phyloP scores from a whole-genome alignment of 2,113 vertebrate species.

The Scomber japonicus region DNA sequence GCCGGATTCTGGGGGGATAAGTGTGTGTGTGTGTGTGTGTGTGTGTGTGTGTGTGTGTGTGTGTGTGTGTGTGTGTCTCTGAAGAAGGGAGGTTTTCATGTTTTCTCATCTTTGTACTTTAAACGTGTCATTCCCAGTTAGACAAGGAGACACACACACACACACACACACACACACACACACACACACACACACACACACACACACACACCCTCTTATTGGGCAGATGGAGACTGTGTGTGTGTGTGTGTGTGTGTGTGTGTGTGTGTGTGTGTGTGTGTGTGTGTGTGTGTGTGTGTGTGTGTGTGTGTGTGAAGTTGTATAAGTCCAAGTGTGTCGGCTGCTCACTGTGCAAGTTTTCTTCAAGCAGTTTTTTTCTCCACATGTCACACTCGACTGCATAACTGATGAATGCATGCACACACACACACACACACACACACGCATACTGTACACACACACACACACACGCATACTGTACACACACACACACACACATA shows the following conservation, averaged over 20 bases:
- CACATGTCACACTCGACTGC: constrained; percentile 63
- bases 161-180: too few species aligned
- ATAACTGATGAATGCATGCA: constrained; percentile 16
- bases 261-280: too few species aligned
- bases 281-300: too few species aligned
- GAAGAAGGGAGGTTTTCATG: neutral
- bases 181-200: too few species aligned
- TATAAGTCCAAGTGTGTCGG: constrained; percentile 18
- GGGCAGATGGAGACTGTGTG: neutral
- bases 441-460: too few species aligned
- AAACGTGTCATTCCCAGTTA: constrained; percentile 3
- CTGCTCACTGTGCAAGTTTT: constrained; percentile 16
- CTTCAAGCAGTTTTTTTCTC: constrained; percentile 36
- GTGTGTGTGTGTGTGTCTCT: too few species aligned
- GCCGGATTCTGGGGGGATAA: constrained; percentile 68
- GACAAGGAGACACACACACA: constrained; percentile 1
- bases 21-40: constrained; percentile 22
- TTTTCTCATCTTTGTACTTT: constrained; percentile 19
- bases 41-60: too few species aligned
- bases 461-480: constrained; percentile 24
- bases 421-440: neutral
- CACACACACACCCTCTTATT: too few species aligned
- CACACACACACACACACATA: constrained; percentile 5
- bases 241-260: too few species aligned
- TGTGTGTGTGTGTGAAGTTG: constrained; percentile 17